Base-by-base conservation (phyloP, 2,113 vertebrate species). In the Thermophis baileyi region DNA sequence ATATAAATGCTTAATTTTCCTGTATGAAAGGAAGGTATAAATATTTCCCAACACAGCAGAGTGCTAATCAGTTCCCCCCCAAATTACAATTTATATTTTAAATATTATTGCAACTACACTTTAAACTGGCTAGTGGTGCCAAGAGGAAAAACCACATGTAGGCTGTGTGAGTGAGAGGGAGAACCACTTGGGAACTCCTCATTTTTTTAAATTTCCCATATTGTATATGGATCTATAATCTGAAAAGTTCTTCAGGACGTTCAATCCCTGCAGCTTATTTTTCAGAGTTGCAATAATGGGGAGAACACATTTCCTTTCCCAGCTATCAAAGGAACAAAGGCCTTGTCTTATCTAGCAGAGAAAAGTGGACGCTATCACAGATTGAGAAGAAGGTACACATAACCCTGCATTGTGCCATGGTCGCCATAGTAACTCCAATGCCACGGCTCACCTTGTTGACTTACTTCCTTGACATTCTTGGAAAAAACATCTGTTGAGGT, bases 391-490 rank as follows among this genome's bases (percentile, higher is more conserved):
- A 81, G n/a, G 16, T 8, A 81, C 1, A 22, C 1, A 18, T 44
- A 50, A 85, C 1, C 22, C 24, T 40, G 14, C 50, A 44, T 50
- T 10, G 14, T 81, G 25, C 50, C 69, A 53, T 51, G 49, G 54
- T 81, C 5, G 16, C 5, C 51, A 74, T 4, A 54, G 49, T 50
- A 92, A 4, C 14, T 27, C 49, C 16, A 25, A 95, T 87, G 3
- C 57, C 3, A 0, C 0, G 0, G 8, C 0, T 0, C 27, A 46
- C 30, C 87, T 51, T 30, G 47, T 90, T 55, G 87, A 89, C 40
- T 24, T 27, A 89, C 57, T 63, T 40, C 0, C 60, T 0, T 53
- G 57, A 16, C 40, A 46, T 54, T 25, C 40, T 14, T 46, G 3
- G 18, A 51, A 91, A 27, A 57, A 2, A 57, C n/a, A n/a, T 27